These are phyloP conservation scores for Diachrysia chrysitis DNA, from an alignment of 2,888 invertebrate genomes.

Conservation along the genomic window DNA sequence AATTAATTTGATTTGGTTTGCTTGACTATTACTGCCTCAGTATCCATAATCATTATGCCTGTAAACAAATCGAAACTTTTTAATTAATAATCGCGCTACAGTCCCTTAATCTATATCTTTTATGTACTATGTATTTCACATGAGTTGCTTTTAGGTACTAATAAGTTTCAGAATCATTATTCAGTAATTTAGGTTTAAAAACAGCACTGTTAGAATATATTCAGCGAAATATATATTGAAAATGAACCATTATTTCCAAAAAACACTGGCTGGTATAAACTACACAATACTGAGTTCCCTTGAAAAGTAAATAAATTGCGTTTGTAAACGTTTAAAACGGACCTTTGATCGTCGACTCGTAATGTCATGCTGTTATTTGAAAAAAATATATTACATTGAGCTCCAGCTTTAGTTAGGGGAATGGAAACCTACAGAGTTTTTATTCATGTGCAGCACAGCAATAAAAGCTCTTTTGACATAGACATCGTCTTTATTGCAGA, in stretches of 20 bases:
- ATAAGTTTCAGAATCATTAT: background rate
- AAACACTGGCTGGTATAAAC: background rate
- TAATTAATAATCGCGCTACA: too few relatives aligned
- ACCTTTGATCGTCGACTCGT: slow-evolving; percentile 9
- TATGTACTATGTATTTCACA: too few relatives aligned
- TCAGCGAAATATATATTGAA: background rate
- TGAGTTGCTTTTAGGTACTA: too few relatives aligned
- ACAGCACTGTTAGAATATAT: background rate
- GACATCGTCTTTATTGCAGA: background rate
- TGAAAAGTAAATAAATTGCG: background rate
- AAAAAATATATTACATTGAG: background rate
- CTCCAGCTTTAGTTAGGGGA: background rate
- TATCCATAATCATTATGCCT: too few relatives aligned
- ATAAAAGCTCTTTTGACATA: background rate
- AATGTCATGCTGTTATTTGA: background rate
- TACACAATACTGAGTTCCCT: background rate
- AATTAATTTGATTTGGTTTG: too few relatives aligned
- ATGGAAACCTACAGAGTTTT: background rate
- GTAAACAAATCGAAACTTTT: too few relatives aligned
- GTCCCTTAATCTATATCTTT: too few relatives aligned
- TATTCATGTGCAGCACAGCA: background rate
- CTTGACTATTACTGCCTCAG: too few relatives aligned
- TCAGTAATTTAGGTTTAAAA: background rate
- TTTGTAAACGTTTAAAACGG: background rate
- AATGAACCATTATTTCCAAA: background rate